Evolutionary conservation across 2,113 vertebrate genomes (phyloP), one percentile per base, ranked within the genome.

Genomic region (Melanerpes formicivorus): DNA sequence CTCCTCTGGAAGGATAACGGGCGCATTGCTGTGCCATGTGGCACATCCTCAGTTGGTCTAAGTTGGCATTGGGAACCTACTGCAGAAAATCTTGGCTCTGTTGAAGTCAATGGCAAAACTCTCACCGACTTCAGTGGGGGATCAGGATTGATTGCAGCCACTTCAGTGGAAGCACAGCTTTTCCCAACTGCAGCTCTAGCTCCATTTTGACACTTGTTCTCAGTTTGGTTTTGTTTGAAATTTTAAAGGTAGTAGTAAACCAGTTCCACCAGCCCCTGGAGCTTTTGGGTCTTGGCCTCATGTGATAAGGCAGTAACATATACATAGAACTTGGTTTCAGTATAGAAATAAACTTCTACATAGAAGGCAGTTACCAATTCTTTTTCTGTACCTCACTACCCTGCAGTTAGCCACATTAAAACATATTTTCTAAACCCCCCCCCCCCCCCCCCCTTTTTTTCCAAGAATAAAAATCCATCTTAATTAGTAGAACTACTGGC

Each of bases 371-470:
- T 67, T 46, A 50, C 76, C 50, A 62, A 58, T 82, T 74, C 74
- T 78, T 72, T 87, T 95, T 94, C 73, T 90, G 91, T 94, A 46
- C 85, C 62, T 73, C 62, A 88, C 92, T 78, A 54, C 80, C 83
- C 40, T 84, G 63, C 44, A 78, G 93, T 90, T 93, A 81, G 69
- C 76, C 73, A 75, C 70, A 95, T 91, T 93, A 93, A 67, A 85
- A 55, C 55, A 63, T 74, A 80, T 78, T 95, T 96, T 80, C 73
- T 95, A 95, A 86, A n/a, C n/a, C n/a, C n/a, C n/a, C n/a, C n/a
- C 29, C 40, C 88, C 84, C 30, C 40, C 90, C n/a, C 58, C 55
- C 2, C 78, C 84, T 83, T 93, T 86, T 91, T 86, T 40, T 40
- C 90, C 44, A 83, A 70, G 66, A 79, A 40, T 37, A 85, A 90